Percentiles rank a stretch among this genome's conserved stretches.
Evolutionary conservation across 2,113 vertebrate species (phyloP).

Genomic region (Tragelaphus buxtoni): DNA sequence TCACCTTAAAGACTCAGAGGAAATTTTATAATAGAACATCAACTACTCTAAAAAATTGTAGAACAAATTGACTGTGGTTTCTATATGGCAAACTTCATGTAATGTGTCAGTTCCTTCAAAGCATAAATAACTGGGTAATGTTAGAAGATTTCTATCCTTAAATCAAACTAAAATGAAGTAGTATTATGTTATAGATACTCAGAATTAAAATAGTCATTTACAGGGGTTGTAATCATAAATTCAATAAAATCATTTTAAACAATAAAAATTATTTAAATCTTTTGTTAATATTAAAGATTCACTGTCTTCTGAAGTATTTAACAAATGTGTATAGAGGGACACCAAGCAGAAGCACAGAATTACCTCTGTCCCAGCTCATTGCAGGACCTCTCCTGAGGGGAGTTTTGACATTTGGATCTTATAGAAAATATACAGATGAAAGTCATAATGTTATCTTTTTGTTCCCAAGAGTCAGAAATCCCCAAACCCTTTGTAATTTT

Average conservation of each 20-base stretch:
- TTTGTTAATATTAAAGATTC: neutral
- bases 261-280: neutral
- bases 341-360: neutral
- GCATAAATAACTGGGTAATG: neutral
- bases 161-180: slow-evolving; percentile 11
- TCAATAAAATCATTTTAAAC: slow-evolving; percentile 3
- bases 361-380: neutral
- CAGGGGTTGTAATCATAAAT: neutral
- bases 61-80: slow-evolving; percentile 5
- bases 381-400: neutral
- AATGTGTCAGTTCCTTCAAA: slow-evolving; percentile 21
- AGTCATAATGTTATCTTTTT: neutral
- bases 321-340: neutral
- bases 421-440: neutral
- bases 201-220: slow-evolving; percentile 12
- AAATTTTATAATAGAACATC: slow-evolving; percentile 14
- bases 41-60: slow-evolving; percentile 26
- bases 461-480: neutral
- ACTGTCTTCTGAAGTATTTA: slow-evolving; percentile 11
- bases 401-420: neutral
- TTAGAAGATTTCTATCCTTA: slow-evolving; percentile 1
- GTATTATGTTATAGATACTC: neutral
- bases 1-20: neutral
- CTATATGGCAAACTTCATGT: neutral
- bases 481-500: neutral